These are phyloP conservation scores for Monoplex corrugatus DNA, from an alignment of 2,888 invertebrate species.

Conservation along the genomic window DNA sequence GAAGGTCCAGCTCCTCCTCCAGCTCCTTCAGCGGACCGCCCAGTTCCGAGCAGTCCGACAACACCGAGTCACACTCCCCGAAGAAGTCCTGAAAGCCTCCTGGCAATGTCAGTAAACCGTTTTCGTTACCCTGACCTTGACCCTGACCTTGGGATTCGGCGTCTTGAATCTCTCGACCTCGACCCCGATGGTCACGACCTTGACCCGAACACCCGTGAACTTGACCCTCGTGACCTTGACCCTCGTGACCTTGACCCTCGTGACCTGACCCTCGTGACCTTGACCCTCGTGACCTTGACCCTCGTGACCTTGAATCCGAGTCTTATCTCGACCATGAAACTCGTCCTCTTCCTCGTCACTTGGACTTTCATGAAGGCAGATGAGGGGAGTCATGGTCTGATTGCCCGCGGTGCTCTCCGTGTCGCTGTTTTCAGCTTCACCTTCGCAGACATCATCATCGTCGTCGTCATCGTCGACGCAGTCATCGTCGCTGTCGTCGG, in stretches of 20 bases:
- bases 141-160: too few relatives aligned
- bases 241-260: too few relatives aligned
- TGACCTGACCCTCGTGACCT: too few relatives aligned
- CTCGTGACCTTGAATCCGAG: too few relatives aligned
- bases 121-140: not conserved
- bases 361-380: too few relatives aligned
- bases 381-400: slow-evolving; percentile 55
- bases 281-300: too few relatives aligned
- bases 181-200: too few relatives aligned
- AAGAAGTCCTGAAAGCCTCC: slow-evolving; percentile 51
- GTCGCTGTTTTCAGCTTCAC: slow-evolving; percentile 57
- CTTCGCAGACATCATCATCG: slow-evolving; percentile 46
- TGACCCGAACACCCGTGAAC: too few relatives aligned
- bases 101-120: not conserved
- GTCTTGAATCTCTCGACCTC: too few relatives aligned
- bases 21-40: slow-evolving; percentile 71
- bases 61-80: slow-evolving; percentile 67
- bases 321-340: too few relatives aligned
- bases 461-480: too few relatives aligned
- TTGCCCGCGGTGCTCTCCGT: slow-evolving; percentile 59
- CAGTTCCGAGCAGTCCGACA: slow-evolving; percentile 77
- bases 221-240: too few relatives aligned
- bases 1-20: slow-evolving; percentile 62
- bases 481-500: not conserved
- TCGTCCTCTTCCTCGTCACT: slow-evolving; percentile 59